These are phyloP conservation scores for Camponotus vicinus DNA, from an alignment of 1,140 invertebrate species.

Conservation along the genomic window DNA sequence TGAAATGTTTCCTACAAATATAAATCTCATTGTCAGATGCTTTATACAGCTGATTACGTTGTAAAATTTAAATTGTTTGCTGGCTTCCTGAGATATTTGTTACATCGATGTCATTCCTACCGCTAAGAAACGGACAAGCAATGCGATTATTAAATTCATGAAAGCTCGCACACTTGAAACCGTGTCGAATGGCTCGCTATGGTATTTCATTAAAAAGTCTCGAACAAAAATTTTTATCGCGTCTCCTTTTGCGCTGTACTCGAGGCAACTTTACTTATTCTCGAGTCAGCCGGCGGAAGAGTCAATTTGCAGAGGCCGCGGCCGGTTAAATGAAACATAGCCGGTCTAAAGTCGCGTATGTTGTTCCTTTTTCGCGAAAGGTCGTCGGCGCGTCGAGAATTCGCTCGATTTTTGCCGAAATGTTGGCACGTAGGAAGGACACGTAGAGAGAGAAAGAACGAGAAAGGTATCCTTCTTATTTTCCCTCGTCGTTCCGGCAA, in stretches of 20 bases:
- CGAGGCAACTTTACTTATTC: constrained; percentile 43
- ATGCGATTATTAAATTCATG: constrained; percentile 58
- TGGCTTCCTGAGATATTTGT: constrained; percentile 27
- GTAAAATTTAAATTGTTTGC: constrained; percentile 47
- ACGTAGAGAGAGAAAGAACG: not conserved
- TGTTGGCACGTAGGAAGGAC: constrained; percentile 24
- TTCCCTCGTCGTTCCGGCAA: constrained; percentile 26
- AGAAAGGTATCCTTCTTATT: not conserved
- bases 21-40: not conserved
- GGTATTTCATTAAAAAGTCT: constrained; percentile 61
- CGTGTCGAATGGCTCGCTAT: constrained; percentile 22
- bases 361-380: constrained; percentile 5
- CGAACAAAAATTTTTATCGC: constrained; percentile 46
- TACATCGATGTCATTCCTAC: constrained; percentile 9
- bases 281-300: constrained; percentile 44
- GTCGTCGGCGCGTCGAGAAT: constrained; percentile 34
- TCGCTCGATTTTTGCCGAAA: constrained; percentile 34
- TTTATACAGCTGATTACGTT: constrained; percentile 33
- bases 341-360: constrained; percentile 41
- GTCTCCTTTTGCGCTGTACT: constrained; percentile 7
- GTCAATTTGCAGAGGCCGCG: constrained; percentile 45
- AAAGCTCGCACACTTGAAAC: not conserved
- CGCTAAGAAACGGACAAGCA: constrained; percentile 40
- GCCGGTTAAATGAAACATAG: constrained; percentile 52
- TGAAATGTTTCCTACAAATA: not conserved